phyloP scores from a whole-genome alignment of 30 jellyfish, hydroid and myxozoan genomes.

The Aurelia sp. region DNA sequence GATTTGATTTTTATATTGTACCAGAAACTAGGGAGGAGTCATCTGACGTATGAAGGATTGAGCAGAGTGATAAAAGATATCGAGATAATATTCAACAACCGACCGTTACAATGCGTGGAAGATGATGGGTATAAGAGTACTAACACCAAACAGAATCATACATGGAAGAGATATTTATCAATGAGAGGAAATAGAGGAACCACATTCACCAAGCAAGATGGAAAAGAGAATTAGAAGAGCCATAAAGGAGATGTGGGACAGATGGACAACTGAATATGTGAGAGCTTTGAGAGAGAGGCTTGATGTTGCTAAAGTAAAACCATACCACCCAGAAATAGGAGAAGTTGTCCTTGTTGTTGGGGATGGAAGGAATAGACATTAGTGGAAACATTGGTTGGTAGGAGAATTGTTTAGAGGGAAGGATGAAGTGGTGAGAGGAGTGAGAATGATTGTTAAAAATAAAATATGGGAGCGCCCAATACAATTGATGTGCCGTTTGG shows the following conservation, averaged over 20 bases:
- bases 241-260: slow-evolving; percentile 49
- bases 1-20: no score
- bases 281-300: slow-evolving; percentile 67
- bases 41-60: no score
- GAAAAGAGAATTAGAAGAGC: slow-evolving; percentile 53
- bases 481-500: slow-evolving; percentile 32
- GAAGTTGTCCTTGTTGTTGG: slow-evolving; percentile 48
- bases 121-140: no score
- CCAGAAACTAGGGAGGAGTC: no score
- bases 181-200: slow-evolving; percentile 36
- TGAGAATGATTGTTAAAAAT: slow-evolving; percentile 34
- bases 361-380: slow-evolving; percentile 17
- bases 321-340: slow-evolving; percentile 58
- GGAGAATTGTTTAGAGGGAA: slow-evolving; percentile 6
- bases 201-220: slow-evolving; percentile 24
- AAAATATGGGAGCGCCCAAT: slow-evolving; percentile 55
- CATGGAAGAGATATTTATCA: background rate
- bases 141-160: no score
- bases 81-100: no score
- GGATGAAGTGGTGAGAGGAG: slow-evolving; percentile 40
- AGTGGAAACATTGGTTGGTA: slow-evolving; percentile 41
- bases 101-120: no score
- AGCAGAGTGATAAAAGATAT: no score
- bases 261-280: slow-evolving; percentile 72
- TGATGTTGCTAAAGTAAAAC: slow-evolving; percentile 37